Base-by-base conservation (phyloP, 2,888 invertebrate genomes). In the Scaeva pyrastri region DNA sequence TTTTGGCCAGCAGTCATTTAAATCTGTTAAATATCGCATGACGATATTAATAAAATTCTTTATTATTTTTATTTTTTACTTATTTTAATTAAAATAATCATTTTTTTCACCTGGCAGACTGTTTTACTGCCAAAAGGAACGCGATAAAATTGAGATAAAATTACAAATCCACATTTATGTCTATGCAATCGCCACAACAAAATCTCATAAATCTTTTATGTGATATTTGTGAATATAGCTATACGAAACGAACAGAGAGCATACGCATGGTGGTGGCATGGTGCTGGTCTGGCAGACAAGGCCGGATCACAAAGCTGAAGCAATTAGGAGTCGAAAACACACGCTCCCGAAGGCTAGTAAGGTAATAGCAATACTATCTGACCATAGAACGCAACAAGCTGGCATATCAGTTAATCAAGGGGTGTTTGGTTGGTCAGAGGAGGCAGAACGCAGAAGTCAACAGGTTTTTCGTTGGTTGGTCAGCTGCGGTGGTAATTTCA, bases 71-170 rank as follows among this genome's bases (percentile, higher is more conserved):
- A 43, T 45, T 75, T 43, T 70, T 41, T 52, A 62, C 21, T 70
- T 56, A 70, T 84, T 84, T 78, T 74, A 84, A 84, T 84, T 80
- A 80, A 84, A 84, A 84, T 84, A 80, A 80, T 75, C 58, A 75
- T 62, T 50, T 55, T 68, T 73, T 62, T 55, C 55, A 45, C 19
- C 66, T 76, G 56, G 36, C 45, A 43, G 43, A 71, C 41, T 64
- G 56, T 62, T 68, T 45, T 39, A 68, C 50, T 39, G 64, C 43
- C 23, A 70, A 78, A 74, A 70, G 74, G 71, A 55, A 52, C 48
- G 55, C 31, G 71, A 76, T 76, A 66, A 77, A 45, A 80, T 23
- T 66, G 19, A 50, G 41, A 43, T 43, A 64, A 43, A 52, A 26
- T 41, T 11, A 74, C n/a, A 64, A 56, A 73, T 76, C 71, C 45